Evolutionary conservation across 2,113 vertebrate species (phyloP), one percentile per base, ranked within the genome.

Genomic region (Terrapene triunguis): DNA sequence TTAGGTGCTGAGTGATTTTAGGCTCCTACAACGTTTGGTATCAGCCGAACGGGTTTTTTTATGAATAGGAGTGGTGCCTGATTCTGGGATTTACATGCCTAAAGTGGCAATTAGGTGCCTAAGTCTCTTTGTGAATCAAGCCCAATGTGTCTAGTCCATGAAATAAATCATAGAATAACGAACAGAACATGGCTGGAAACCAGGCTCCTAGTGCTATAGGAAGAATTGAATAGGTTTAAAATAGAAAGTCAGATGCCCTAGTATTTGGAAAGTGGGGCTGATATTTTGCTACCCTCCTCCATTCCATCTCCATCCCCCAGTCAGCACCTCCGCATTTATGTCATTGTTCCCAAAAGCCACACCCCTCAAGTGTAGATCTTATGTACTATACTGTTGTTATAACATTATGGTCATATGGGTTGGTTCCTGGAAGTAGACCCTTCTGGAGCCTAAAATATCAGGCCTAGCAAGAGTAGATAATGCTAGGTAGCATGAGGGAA

Each of bases 401-500:
- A 47, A 35, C 32, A 25, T 29, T 24, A 7, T 1, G 12, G 38
- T 50, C 82, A 47, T 29, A 35, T 57, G n/a, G 24, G 72, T 44
- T 10, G 27, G 32, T 10, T 0, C 8, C 47, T 80, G 14, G 59
- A 88, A 82, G 25, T 29, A 51, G 53, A 57, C 6, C 10, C 12
- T 80, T 82, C 72, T 44, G 1, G 62, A 86, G 59, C 27, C 84
- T 44, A 47, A 80, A 80, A 72, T 83, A 80, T 8, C 5, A 11
- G 76, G 47, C 21, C 19, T 29, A 55, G 3, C 3, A 42, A 90
- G 42, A 89, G 38, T 5, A 65, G 13, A 14, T 35, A 65, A 8
- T 35, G 69, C 17, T 22, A 7, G 24, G 59, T 1, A 65, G 38
- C 1, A 50, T 0, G 0, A 38, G 19, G 10, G 35, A 5, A 84